Evolutionary conservation across 2,113 vertebrate species (phyloP), one percentile per base, ranked within the genome.

Genomic region (Aix galericulata): DNA sequence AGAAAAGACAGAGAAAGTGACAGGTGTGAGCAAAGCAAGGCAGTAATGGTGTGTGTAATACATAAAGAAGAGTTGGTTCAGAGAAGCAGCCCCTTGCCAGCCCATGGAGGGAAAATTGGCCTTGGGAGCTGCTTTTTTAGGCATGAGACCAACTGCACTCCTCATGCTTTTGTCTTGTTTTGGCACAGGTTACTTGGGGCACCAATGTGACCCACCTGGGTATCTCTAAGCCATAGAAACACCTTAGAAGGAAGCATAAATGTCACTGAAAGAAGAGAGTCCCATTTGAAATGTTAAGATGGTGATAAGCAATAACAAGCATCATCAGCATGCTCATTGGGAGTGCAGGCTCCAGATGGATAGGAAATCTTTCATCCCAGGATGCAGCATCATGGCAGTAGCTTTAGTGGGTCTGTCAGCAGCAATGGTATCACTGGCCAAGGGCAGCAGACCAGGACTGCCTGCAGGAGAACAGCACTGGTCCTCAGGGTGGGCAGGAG

Each of bases 31-130:
- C 31, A 82, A 93, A 63, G 17, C 32, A 53, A 60, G 20, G 9
- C 3, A 3, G 40, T 9, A 73, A 66, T 21, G 32, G 6, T n/a
- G 4, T 44, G 16, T 17, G 2, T 36, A 23, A n/a, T 36, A 23
- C 34, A 85, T 11, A 21, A 56, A 29, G 58, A 87, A 40, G 32
- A 16, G n/a, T 38, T 17, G 20, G 3, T 20, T 86, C 60, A 21
- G 55, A 1, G 2, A 58, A 36, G 50, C 44, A 92, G 34, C 21
- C n/a, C 32, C 52, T 89, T 0, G 0, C 1, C 6, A 46, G 8
- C 15, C 40, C 62, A 27, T 29, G 34, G 29, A 71, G 21, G 23
- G 3, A 8, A 63, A 81, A 34, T 6, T 17, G 23, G 69, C 62
- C 36, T 79, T 27, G 10, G 31, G 13, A 78, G 6, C 55, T 7